Evolutionary conservation across 2,113 vertebrate genomes (phyloP), one percentile per base, ranked within the genome.

Genomic region (Trogon melanurus): DNA sequence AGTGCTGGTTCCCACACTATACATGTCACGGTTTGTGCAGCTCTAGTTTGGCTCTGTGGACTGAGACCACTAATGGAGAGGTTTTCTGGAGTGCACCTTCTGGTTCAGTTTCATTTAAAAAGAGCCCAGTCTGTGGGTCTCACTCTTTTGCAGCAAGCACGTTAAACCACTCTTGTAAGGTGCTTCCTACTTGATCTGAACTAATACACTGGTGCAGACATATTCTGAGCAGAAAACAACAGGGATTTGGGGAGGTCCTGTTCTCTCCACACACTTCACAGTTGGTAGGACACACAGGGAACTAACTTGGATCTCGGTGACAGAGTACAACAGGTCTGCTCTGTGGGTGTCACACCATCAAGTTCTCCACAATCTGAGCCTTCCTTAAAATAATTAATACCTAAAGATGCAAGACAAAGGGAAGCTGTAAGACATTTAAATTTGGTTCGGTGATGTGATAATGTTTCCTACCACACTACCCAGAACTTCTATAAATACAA

Each of bases 1-100:
- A 70, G 30, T 19, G 29, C 10, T 1, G 2, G 13, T 50, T 30
- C 19, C 32, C 56, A 70, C 12, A 4, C 3, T 6, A 13, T 0
- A 5, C 36, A 53, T 38, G 38, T 38, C 50, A 76, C 23, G 41
- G 11, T 23, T 38, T 3, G 2, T 27, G 50, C 36, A 53, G 15
- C 32, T 58, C 38, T 11, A 73, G 41, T 17, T 8, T 21, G 27
- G 14, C n/a, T 57, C 44, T 32, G 10, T 13, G 18, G 29, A 53
- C 38, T n/a, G 22, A n/a, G 45, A 20, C 69, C 25, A 5, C 25
- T 64, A 34, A 75, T 9, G 27, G 4, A 30, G 60, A 78, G 30
- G 10, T 29, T 64, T 15, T 16, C 16, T 3, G 3, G 36, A 58
- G 11, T 9, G 13, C 20, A 20, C 3, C 3, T 47, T 32, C 67